Conservation (phyloP, 2,113 vertebrate genomes). For the Passer montanus region DNA sequence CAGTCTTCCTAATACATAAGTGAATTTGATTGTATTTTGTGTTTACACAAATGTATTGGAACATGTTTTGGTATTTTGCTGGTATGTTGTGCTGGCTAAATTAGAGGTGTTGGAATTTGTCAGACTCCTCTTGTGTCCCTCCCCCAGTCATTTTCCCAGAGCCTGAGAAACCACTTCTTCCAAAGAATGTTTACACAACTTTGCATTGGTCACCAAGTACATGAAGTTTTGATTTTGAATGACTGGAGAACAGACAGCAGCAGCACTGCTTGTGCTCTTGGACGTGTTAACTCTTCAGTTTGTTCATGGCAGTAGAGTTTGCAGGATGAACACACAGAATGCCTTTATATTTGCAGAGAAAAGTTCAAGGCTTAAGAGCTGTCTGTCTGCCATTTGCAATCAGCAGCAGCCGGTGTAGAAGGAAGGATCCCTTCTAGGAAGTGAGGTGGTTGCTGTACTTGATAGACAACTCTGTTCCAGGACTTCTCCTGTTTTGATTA, state of each 20-base stretch:
- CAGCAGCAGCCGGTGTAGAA: neutral
- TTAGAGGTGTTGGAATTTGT: slow-evolving; percentile 50
- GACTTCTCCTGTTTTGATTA: neutral
- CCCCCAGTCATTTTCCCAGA: slow-evolving; percentile 13
- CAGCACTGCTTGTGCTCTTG: neutral
- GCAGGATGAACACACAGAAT: neutral
- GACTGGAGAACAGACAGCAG: neutral
- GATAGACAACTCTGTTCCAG: neutral
- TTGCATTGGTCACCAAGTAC: neutral
- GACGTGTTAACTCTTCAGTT: neutral
- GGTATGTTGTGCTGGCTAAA: neutral
- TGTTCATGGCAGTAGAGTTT: neutral
- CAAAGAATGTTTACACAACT: slow-evolving; percentile 41
- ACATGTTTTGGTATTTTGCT: neutral
- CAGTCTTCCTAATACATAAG: neutral
- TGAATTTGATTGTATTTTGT: neutral
- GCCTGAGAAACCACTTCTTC: slow-evolving; percentile 25
- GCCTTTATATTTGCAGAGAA: neutral
- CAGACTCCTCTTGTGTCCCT: neutral
- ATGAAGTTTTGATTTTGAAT: neutral
- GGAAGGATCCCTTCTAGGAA: neutral
- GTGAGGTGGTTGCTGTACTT: neutral
- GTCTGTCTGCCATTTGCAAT: neutral
- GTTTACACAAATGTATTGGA: neutral
- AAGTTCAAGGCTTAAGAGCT: neutral